Base-by-base conservation (phyloP, 2,797 vertebrate genomes). In the Manis crassicaudata region DNA sequence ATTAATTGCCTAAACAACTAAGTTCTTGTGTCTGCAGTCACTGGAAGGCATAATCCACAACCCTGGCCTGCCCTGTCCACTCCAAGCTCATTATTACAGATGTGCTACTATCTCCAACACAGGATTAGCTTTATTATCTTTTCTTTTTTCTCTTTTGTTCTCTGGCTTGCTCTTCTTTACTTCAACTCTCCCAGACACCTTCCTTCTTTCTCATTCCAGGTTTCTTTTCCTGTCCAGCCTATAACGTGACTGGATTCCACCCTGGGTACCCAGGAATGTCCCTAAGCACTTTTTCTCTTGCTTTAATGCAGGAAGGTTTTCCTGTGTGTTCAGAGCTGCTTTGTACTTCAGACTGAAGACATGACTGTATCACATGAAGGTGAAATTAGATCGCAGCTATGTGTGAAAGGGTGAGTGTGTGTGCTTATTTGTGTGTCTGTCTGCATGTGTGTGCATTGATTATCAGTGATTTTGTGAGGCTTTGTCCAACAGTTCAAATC, bases 251-350 rank as follows among this genome's bases (percentile, higher is more conserved):
- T 67, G 75, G 18, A 83, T 94, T 77, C 58, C 17, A 82, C 12
- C 50, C 21, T 94, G 6, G 2, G 4, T 87, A 54, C 11, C 27
- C 8, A 65, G 50, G 46, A 76, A 7, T 6, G 70, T 87, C 80
- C 54, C n/a, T 94, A 93, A 60, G 27, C 43, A 46, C 5, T 75
- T 14, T 95, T 11, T 56, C 58, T 54, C 50, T 90, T 54, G 37
- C 40, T 94, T 60, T 84, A 81, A 29, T 88, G n/a, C 50, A 95
- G 67, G 43, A 40, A 90, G 79, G 7, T 1, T 96, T n/a, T 80
- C 60, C 62, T 68, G 7, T 95, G 50, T 82, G 9, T 63, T 90
- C 65, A 94, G 18, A 89, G 63, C n/a, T 97, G 20, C 35, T 88
- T 90, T 68, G 11, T 23, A 75, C 20, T 94, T 18, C 35, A 88